phyloP scores from a whole-genome alignment of 2,888 invertebrate genomes.

The Troides helena region DNA sequence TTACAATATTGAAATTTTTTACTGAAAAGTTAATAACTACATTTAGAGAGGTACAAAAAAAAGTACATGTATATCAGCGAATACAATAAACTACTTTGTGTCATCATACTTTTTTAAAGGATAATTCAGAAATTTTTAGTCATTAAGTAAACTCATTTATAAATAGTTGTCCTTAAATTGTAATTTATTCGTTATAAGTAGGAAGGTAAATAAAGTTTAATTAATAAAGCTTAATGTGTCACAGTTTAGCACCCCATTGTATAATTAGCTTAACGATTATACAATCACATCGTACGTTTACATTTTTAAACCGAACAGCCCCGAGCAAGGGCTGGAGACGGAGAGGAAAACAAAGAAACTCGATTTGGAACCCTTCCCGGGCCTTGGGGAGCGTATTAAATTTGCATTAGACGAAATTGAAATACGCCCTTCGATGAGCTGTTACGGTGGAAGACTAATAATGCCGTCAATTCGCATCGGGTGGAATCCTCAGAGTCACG shows the following conservation, averaged over 20 bases:
- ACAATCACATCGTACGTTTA: slow-evolving; percentile 32
- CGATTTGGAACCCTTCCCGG: slow-evolving; percentile 65
- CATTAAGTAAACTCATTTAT: not conserved
- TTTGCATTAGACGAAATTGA: slow-evolving; percentile 79
- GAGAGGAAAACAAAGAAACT: slow-evolving; percentile 71
- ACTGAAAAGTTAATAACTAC: too few species aligned
- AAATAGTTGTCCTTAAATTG: not conserved
- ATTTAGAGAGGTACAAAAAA: too few species aligned
- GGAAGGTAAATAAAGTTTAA: slow-evolving; percentile 48
- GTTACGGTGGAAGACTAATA: slow-evolving; percentile 74
- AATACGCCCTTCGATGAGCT: slow-evolving; percentile 76
- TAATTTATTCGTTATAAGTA: not conserved
- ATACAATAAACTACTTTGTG: too few species aligned
- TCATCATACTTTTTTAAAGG: too few species aligned
- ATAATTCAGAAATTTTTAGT: not conserved
- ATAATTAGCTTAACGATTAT: slow-evolving; percentile 51
- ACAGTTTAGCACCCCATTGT: slow-evolving; percentile 61
- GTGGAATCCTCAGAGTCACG: slow-evolving; percentile 69
- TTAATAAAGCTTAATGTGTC: slow-evolving; percentile 71
- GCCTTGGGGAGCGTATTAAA: slow-evolving; percentile 73
- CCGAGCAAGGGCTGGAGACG: slow-evolving; percentile 37
- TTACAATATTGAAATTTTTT: too few species aligned
- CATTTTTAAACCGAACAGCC: slow-evolving; percentile 35
- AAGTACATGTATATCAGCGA: too few species aligned
- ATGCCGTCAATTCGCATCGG: slow-evolving; percentile 70